Conservation (phyloP, 2,113 vertebrate species). For the Myodes glareolus region DNA sequence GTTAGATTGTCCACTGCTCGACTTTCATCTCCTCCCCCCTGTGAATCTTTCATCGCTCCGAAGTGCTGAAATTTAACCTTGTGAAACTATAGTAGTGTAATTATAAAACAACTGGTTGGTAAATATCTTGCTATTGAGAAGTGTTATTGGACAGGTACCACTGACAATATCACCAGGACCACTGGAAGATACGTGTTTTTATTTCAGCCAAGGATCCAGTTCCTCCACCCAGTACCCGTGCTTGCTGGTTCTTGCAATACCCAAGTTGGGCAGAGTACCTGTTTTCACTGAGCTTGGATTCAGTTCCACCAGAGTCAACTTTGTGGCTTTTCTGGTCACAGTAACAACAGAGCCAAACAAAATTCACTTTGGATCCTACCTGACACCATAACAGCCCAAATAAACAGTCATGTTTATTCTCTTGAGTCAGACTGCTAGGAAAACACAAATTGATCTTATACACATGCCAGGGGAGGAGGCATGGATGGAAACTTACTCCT, state of each 20-base stretch:
- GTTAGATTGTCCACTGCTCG: not conserved
- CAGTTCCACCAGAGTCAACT: not conserved
- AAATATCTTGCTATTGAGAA: not conserved
- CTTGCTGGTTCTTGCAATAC: not conserved
- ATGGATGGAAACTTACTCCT: not conserved
- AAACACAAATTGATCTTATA: not conserved
- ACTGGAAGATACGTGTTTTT: not conserved
- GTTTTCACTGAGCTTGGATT: not conserved
- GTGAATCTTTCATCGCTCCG: not conserved
- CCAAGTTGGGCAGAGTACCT: not conserved
- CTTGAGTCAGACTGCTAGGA: not conserved
- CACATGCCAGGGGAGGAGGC: not conserved
- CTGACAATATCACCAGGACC: not conserved
- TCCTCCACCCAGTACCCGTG: not conserved
- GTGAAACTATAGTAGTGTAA: not conserved
- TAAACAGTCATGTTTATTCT: not conserved
- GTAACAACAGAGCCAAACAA: not conserved
- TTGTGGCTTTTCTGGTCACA: not conserved
- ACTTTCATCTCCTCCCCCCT: not conserved
- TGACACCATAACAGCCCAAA: not conserved
- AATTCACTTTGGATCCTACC: not conserved
- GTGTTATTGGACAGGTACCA: not conserved
- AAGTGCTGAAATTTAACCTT: slow-evolving; percentile 10
- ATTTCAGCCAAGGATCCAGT: not conserved
- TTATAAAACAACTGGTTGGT: not conserved